Conservation (phyloP, 2,797 vertebrate species). For the Hippoglossus hippoglossus region DNA sequence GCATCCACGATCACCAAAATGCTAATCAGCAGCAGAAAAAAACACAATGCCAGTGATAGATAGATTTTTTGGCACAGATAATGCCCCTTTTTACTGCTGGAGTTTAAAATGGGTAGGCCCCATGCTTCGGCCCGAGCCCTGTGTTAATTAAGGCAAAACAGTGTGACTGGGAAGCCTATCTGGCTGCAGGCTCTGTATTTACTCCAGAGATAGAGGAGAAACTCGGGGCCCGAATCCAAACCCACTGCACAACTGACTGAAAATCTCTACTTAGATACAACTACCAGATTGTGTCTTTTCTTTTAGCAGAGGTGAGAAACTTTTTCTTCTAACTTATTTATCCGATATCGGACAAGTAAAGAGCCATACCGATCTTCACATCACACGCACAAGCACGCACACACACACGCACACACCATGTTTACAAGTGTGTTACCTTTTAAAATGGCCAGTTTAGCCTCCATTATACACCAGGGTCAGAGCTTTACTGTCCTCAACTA, state of each 20-base stretch:
- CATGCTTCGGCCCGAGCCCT: slow-evolving; percentile 30
- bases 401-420: too few relatives aligned
- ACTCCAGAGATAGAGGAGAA: slow-evolving; percentile 37
- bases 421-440: too few relatives aligned
- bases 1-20: slow-evolving; percentile 39
- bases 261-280: slow-evolving; percentile 25
- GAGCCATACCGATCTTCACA: background rate
- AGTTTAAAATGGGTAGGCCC: slow-evolving; percentile 41
- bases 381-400: background rate
- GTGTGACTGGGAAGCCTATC: slow-evolving; percentile 40
- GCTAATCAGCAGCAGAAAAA: slow-evolving; percentile 44
- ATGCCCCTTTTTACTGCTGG: slow-evolving; percentile 29
- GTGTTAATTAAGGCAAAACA: slow-evolving; percentile 63
- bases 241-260: slow-evolving; percentile 18
- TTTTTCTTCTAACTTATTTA: background rate
- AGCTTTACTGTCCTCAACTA: too few relatives aligned
- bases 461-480: too few relatives aligned
- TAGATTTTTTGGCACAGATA: slow-evolving; percentile 51
- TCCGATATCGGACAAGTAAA: background rate
- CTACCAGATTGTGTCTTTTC: background rate
- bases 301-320: background rate
- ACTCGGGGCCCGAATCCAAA: slow-evolving; percentile 38
- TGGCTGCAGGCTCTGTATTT: slow-evolving; percentile 51
- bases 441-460: too few relatives aligned
- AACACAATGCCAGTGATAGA: slow-evolving; percentile 26